Conservation (phyloP, 1,140 invertebrate genomes). For the Cecropterus lyciades region DNA sequence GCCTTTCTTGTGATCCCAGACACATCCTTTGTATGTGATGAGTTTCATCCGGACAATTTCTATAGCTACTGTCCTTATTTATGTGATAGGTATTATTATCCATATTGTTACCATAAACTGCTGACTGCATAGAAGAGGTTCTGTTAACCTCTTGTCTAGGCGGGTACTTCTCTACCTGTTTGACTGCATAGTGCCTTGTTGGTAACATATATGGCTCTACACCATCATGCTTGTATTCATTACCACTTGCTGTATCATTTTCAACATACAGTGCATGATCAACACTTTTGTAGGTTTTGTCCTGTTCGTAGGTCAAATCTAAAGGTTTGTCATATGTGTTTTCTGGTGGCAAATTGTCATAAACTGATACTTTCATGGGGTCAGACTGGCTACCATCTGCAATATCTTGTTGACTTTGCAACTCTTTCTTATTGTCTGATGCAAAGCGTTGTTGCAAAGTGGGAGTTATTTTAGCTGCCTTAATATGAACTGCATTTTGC, state of each 20-base stretch:
- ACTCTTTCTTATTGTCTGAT: constrained; percentile 75
- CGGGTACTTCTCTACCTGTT: constrained; percentile 69
- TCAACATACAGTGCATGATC: constrained; percentile 81
- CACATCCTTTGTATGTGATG: constrained; percentile 70
- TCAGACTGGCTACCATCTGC: constrained; percentile 53
- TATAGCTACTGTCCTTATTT: constrained; percentile 59
- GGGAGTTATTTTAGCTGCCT: constrained; percentile 83
- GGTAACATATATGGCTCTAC: constrained; percentile 55
- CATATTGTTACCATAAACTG: constrained; percentile 54
- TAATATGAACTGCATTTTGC: constrained; percentile 82
- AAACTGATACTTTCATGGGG: constrained; percentile 68
- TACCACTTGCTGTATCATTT: constrained; percentile 55
- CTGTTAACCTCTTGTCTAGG: constrained; percentile 62
- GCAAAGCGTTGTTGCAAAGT: constrained; percentile 83
- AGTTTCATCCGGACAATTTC: constrained; percentile 59
- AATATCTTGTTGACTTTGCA: constrained; percentile 46
- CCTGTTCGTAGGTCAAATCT: constrained; percentile 73
- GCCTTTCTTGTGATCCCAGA: constrained; percentile 69
- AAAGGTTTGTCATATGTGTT: constrained; percentile 81
- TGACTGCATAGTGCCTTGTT: constrained; percentile 60
- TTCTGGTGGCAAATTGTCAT: constrained; percentile 75
- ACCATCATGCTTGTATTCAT: constrained; percentile 58
- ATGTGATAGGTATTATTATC: constrained; percentile 62
- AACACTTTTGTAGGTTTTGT: constrained; percentile 80
- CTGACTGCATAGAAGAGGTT: constrained; percentile 51